Conservation (phyloP, 2,113 vertebrate species). For the Cardinalis cardinalis region DNA sequence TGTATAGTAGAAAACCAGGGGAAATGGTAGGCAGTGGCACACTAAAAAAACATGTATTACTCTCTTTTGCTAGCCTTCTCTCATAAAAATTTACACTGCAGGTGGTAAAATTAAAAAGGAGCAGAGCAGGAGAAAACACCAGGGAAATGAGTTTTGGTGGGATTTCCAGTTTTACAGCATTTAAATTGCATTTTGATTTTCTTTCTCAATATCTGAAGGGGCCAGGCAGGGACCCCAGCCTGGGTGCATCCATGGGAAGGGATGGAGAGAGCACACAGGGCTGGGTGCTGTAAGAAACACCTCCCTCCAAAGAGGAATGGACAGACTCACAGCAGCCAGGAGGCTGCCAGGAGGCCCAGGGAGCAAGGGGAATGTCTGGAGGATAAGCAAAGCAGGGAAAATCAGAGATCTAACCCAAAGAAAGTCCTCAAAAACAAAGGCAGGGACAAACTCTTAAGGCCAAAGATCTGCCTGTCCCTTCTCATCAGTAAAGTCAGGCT, state of each 20-base stretch:
- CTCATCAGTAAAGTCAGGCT: conserved; percentile 68
- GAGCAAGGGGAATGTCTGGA: background rate
- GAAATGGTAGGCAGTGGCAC: background rate
- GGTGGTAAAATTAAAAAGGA: background rate
- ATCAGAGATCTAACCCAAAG: conserved; percentile 40
- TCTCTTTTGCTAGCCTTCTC: background rate
- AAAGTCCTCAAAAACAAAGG: conserved; percentile 21
- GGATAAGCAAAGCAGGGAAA: conserved; percentile 24
- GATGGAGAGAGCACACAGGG: background rate
- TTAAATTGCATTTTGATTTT: background rate
- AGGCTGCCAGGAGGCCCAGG: background rate
- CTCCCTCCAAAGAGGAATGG: background rate
- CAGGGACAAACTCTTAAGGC: conserved; percentile 61
- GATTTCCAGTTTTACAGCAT: background rate
- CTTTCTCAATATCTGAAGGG: accelerated
- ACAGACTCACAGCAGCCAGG: accelerated
- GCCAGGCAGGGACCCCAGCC: background rate
- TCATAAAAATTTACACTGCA: background rate
- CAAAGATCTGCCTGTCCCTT: conserved; percentile 69
- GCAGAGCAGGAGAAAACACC: background rate
- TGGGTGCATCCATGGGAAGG: background rate
- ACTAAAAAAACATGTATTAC: background rate
- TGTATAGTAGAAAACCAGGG: background rate
- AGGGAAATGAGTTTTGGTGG: background rate
- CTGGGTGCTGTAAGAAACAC: background rate